phyloP scores from a whole-genome alignment of 2,113 vertebrate species.

The Lepus europaeus region DNA sequence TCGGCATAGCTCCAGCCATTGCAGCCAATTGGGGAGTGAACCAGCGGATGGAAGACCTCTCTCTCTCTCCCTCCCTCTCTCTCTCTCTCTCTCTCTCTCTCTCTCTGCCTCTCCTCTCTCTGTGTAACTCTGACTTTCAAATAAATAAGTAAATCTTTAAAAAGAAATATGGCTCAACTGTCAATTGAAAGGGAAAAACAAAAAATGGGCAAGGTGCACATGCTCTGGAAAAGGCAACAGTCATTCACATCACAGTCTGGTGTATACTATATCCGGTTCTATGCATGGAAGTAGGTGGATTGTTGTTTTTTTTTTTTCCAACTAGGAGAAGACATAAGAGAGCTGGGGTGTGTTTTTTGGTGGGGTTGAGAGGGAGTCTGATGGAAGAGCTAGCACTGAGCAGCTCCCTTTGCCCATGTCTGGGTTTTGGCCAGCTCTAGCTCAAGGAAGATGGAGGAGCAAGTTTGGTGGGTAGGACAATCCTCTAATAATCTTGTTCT shows the following conservation, averaged over 20 bases:
- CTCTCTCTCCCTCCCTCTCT: too few relatives aligned
- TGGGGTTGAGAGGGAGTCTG: neutral
- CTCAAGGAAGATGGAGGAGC: neutral
- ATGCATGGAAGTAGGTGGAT: neutral
- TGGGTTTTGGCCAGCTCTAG: neutral
- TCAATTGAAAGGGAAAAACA: neutral
- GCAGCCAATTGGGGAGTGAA: too few relatives aligned
- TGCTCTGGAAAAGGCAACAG: neutral
- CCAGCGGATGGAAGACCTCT: too few relatives aligned
- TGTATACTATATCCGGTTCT: slow-evolving; percentile 1
- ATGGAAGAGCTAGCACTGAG: neutral
- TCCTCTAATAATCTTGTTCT: neutral
- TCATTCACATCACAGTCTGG: neutral
- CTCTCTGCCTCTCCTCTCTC: too few relatives aligned
- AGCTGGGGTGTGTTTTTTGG: neutral
- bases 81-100: too few relatives aligned
- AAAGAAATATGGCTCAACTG: neutral
- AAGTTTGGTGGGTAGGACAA: neutral
- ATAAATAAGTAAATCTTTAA: neutral
- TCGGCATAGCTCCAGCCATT: too few relatives aligned
- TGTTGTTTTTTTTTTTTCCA: neutral
- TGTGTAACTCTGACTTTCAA: too few relatives aligned
- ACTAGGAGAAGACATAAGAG: neutral
- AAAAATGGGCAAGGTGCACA: neutral
- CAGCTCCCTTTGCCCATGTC: neutral